These are phyloP conservation scores for Nycticryphes semicollaris DNA, from an alignment of 2,113 vertebrate species.

Conservation along the genomic window DNA sequence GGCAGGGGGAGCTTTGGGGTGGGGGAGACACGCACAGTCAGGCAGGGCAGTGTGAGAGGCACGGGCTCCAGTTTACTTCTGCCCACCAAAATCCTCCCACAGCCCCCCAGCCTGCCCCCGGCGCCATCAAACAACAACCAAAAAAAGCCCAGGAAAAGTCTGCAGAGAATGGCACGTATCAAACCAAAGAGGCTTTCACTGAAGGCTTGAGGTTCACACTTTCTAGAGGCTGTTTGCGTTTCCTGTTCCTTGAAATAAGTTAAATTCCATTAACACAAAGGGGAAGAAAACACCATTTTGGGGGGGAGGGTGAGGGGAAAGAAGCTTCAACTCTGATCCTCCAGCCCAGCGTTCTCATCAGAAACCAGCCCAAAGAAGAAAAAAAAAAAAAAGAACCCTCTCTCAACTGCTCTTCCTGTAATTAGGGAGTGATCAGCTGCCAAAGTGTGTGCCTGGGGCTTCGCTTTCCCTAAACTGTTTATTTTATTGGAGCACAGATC, in stretches of 20 bases:
- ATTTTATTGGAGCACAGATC: constrained; percentile 34
- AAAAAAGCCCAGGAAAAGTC: neutral
- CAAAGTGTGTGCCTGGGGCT: constrained; percentile 47
- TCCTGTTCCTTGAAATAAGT: neutral
- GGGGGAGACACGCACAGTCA: neutral
- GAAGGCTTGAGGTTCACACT: neutral
- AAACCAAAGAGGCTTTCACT: neutral
- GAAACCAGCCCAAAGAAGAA: neutral
- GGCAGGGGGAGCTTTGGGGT: neutral
- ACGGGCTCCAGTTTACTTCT: accelerated
- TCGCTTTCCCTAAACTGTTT: constrained; percentile 42
- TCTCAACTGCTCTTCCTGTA: constrained; percentile 39
- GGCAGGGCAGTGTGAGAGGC: neutral
- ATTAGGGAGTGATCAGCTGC: constrained; percentile 36
- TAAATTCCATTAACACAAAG: neutral
- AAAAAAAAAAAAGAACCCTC: neutral
- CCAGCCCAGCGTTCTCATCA: constrained; percentile 46
- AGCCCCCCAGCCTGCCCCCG: neutral
- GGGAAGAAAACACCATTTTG: neutral
- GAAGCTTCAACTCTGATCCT: neutral
- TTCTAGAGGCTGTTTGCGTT: neutral
- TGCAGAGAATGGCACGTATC: accelerated
- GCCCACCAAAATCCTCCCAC: neutral
- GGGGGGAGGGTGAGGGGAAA: neutral
- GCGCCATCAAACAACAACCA: neutral